phyloP scores from a whole-genome alignment of 2,113 vertebrate species.

The Xyliphius kryptos region DNA sequence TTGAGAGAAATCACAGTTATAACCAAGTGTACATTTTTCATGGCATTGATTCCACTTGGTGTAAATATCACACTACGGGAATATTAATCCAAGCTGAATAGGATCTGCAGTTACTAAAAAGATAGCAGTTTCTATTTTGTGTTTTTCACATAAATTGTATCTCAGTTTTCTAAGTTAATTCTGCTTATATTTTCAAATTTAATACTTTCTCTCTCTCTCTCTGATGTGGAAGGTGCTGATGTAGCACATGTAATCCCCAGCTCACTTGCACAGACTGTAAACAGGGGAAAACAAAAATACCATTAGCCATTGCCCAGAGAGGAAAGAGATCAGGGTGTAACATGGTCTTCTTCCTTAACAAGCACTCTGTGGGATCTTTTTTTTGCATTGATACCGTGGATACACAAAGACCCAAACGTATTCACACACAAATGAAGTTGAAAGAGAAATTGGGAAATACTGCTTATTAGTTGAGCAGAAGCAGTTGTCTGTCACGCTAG shows the following conservation, averaged over 20 bases:
- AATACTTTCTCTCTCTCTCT: slow-evolving; percentile 1
- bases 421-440: slow-evolving; percentile 11
- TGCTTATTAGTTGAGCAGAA: slow-evolving; percentile 58
- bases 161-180: background rate
- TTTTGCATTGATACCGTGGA: slow-evolving; percentile 18
- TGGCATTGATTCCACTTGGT: no score
- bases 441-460: slow-evolving; percentile 28
- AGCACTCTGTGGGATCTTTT: slow-evolving; percentile 28
- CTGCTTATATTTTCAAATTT: background rate
- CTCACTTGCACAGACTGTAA: slow-evolving; percentile 16
- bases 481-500: no score
- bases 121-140: background rate
- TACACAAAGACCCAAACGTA: slow-evolving; percentile 1
- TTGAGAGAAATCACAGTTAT: no score
- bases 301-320: slow-evolving; percentile 30
- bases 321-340: slow-evolving; percentile 10
- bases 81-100: no score
- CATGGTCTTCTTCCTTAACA: slow-evolving; percentile 21
- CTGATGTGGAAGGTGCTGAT: slow-evolving; percentile 21
- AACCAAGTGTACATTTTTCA: no score
- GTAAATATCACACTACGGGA: no score
- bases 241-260: slow-evolving; percentile 7
- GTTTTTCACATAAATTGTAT: background rate
- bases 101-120: no score
- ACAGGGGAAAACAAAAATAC: slow-evolving; percentile 38